Evolutionary conservation across 2,113 vertebrate genomes (phyloP).

Genomic region (Paradoxurus hermaphroditus): DNA sequence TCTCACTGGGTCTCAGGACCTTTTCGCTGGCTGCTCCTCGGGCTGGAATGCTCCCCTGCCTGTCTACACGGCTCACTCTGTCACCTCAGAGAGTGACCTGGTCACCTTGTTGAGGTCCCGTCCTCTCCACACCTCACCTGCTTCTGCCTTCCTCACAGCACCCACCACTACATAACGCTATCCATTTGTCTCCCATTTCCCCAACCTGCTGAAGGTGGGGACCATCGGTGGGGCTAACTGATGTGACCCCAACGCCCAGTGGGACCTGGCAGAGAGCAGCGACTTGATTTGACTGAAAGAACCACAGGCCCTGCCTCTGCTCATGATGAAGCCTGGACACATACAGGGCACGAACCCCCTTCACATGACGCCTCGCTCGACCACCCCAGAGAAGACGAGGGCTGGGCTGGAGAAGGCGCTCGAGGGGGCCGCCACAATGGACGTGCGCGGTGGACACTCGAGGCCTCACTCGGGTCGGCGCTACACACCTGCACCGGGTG

Average conservation of each 20-base stretch:
- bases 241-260: not conserved
- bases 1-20: not conserved
- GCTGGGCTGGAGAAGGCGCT: fast-evolving
- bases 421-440: fast-evolving
- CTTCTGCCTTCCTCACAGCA: not conserved
- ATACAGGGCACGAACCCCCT: fast-evolving
- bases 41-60: not conserved
- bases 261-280: not conserved
- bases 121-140: not conserved
- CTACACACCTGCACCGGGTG: too few relatives aligned
- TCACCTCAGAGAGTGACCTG: not conserved
- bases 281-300: not conserved
- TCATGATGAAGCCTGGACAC: not conserved
- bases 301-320: not conserved
- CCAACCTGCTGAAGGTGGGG: not conserved
- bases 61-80: not conserved
- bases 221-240: not conserved
- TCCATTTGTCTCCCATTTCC: not conserved
- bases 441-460: fast-evolving
- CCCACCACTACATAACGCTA: not conserved
- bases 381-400: not conserved
- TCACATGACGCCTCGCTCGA: fast-evolving
- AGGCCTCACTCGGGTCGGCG: not conserved
- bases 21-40: not conserved
- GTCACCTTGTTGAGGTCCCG: not conserved